Conservation (phyloP, 2,113 vertebrate genomes). For the Phalacrocorax aristotelis region DNA sequence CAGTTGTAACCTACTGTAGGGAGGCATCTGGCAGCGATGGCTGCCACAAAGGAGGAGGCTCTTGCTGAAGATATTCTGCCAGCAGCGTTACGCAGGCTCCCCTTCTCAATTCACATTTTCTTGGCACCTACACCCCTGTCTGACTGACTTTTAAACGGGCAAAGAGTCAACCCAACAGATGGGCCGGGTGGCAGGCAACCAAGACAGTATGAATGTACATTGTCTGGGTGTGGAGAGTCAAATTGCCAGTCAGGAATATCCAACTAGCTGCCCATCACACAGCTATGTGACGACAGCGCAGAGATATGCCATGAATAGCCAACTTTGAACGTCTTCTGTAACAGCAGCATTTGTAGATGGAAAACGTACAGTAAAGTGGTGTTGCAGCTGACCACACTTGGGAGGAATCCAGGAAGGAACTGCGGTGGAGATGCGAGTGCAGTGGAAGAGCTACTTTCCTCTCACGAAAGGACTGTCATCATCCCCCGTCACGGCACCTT, state of each 20-base stretch:
- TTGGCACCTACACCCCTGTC: slow-evolving; percentile 50
- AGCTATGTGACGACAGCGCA: not conserved
- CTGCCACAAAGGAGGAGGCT: slow-evolving; percentile 47
- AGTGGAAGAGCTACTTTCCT: fast-evolving
- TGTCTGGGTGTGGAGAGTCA: slow-evolving; percentile 52
- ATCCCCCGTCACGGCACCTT: fast-evolving
- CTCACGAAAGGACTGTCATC: not conserved
- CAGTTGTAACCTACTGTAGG: slow-evolving; percentile 36
- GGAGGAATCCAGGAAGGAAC: not conserved
- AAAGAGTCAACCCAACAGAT: slow-evolving; percentile 63
- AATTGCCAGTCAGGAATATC: slow-evolving; percentile 44
- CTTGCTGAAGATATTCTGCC: slow-evolving; percentile 31
- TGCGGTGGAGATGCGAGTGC: not conserved
- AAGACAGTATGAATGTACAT: slow-evolving; percentile 52
- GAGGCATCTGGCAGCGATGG: slow-evolving; percentile 54
- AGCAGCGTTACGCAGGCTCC: slow-evolving; percentile 25
- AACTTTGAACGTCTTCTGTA: not conserved
- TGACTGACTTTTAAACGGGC: slow-evolving; percentile 58
- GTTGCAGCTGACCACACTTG: not conserved
- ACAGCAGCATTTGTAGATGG: not conserved
- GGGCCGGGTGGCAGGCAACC: slow-evolving; percentile 50
- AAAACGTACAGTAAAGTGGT: not conserved
- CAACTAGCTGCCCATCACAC: slow-evolving; percentile 42
- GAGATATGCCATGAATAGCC: not conserved
- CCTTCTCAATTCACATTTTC: slow-evolving; percentile 53